Conservation (phyloP, 1,140 invertebrate species). For the Bactericera cockerelli region DNA sequence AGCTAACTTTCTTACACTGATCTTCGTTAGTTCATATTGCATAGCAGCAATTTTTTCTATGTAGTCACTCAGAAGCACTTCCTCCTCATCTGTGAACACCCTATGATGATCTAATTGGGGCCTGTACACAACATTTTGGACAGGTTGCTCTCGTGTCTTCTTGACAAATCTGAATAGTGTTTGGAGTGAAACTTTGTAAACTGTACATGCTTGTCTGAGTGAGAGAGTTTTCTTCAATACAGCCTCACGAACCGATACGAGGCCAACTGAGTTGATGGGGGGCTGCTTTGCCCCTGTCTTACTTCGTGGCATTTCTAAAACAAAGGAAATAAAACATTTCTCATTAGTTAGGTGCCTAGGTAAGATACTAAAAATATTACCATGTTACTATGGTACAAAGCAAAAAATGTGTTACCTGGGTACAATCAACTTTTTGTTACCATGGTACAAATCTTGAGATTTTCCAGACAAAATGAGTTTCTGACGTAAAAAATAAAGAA, state of each 20-base stretch:
- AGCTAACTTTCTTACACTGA: slow-evolving; percentile 28
- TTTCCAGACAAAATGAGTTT: slow-evolving; percentile 5
- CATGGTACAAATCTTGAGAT: not conserved
- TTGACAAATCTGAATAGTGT: too few species aligned
- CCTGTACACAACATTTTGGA: too few species aligned
- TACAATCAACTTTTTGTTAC: slow-evolving; percentile 9
- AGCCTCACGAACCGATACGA: too few species aligned
- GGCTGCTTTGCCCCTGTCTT: too few species aligned
- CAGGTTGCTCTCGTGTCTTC: too few species aligned
- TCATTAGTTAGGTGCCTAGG: not conserved
- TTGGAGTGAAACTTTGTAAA: too few species aligned
- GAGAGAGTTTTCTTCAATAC: too few species aligned
- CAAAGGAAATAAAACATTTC: slow-evolving; percentile 3
- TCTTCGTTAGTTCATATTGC: slow-evolving; percentile 27
- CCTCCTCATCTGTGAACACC: slow-evolving; percentile 5
- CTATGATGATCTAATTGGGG: not conserved
- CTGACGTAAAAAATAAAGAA: slow-evolving; percentile 5
- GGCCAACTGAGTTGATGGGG: too few species aligned
- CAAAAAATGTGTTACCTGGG: slow-evolving; percentile 4
- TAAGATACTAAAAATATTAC: not conserved
- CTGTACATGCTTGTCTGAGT: too few species aligned
- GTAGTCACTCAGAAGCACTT: not conserved
- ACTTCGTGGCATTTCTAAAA: slow-evolving; percentile 8
- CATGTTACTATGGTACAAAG: slow-evolving; percentile 1
- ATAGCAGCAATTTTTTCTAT: slow-evolving; percentile 12